Percentiles rank a stretch among this genome's conserved stretches.
These are phyloP conservation scores for Helicoverpa armigera DNA, from an alignment of 1,140 invertebrate genomes.

Conservation along the genomic window DNA sequence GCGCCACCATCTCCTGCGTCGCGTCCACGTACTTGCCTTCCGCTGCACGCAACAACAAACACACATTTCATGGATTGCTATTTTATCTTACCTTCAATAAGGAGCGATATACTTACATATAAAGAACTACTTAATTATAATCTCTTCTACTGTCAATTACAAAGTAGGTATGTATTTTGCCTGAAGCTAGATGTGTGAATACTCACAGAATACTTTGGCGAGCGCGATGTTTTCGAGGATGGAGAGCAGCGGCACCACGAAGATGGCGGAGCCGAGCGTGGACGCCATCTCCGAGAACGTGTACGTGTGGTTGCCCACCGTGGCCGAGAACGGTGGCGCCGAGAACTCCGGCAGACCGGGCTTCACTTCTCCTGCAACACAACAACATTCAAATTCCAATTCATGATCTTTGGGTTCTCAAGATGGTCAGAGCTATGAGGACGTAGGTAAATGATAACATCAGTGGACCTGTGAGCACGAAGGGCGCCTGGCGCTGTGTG, in stretches of 20 bases:
- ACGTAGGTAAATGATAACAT: too few species aligned
- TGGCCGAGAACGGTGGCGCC: slow-evolving; percentile 89
- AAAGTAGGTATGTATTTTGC: background rate
- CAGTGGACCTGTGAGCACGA: slow-evolving; percentile 89
- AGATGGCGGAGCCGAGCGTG: slow-evolving; percentile 90
- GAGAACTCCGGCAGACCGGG: slow-evolving; percentile 89
- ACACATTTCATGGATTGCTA: background rate
- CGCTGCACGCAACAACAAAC: slow-evolving; percentile 58
- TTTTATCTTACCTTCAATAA: too few species aligned
- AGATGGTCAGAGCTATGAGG: too few species aligned
- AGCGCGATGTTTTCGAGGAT: slow-evolving; percentile 94
- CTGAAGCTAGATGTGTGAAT: background rate
- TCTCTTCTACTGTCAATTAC: too few species aligned
- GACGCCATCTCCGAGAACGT: slow-evolving; percentile 90
- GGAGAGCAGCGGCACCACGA: slow-evolving; percentile 92
- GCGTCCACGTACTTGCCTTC: slow-evolving; percentile 92
- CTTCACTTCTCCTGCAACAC: slow-evolving; percentile 88
- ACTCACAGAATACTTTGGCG: slow-evolving; percentile 93
- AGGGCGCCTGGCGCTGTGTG: slow-evolving; percentile 88
- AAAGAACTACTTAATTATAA: too few species aligned
- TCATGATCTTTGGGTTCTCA: too few species aligned
- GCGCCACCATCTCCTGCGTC: slow-evolving; percentile 93
- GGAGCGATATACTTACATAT: too few species aligned
- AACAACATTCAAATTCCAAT: too few species aligned
- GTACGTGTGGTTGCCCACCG: slow-evolving; percentile 89